Base-by-base conservation (phyloP, 2,113 vertebrate species). In the Phocoena phocoena region DNA sequence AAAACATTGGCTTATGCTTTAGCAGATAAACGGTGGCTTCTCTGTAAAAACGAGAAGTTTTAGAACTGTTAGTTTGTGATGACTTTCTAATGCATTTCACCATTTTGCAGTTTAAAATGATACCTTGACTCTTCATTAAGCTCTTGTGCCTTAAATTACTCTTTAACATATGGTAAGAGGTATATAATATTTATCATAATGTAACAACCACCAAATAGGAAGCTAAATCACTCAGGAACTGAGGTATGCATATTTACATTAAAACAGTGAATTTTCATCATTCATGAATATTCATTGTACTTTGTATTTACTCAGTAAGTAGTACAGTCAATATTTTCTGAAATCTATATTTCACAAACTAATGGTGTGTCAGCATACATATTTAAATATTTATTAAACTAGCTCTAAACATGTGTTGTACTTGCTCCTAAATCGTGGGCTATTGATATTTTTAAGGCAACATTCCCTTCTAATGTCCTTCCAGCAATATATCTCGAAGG, bases 241-340 rank as follows among this genome's bases (percentile, higher is more conserved):
- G 68, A 89, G 76, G 93, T 93, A 50, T 84, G 71, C 70, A 65
- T 93, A 58, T 90, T 97, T 97, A 88, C 76, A 90, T 94, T 93
- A 90, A 97, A 90, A 82, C 76, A 74, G 74, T 90, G 55, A 88
- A n/a, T 86, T 92, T 92, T 88, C 25, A 25, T 81, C n/a, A 21
- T 80, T 83, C 65, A 68, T 97, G 86, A 96, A 95, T 98, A 97
- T 92, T 98, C 89, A 95, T 84, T 82, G 53, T 95, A 36, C n/a
- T 93, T 33, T 88, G 17, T 92, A 90, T 97, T 93, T 96, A 86
- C 58, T 96, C 26, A n/a, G 38, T 97, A 93, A 97, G 68, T 95
- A 88, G 90, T 55, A 26, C 8, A 95, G 88, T 95, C 91, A 93
- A 53, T 97, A 88, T 97, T 97, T 97, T 71, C 65, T 63, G 58